A percentile compares a stretch with the other conserved stretches of the same genome.
Conservation (phyloP, 2,113 vertebrate species). For the Opisthocomus hoazin region DNA sequence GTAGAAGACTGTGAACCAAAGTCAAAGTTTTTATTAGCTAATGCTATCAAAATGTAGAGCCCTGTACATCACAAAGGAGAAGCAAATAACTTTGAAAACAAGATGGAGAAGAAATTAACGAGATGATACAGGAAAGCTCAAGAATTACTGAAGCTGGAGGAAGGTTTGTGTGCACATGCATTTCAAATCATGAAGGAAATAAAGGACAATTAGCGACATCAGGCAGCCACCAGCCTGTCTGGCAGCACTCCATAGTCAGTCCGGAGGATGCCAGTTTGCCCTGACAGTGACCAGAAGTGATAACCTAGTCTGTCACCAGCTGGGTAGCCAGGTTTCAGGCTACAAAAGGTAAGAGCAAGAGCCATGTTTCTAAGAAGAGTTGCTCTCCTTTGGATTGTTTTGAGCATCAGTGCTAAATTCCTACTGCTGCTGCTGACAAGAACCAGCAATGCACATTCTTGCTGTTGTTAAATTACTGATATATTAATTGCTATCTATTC, state of each 20-base stretch:
- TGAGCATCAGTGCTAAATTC: neutral
- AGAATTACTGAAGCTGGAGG: neutral
- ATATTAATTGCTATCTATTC: slow-evolving; percentile 34
- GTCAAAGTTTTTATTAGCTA: neutral
- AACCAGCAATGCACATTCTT: neutral
- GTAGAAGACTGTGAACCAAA: neutral
- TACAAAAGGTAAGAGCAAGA: slow-evolving; percentile 2
- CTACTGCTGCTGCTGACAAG: neutral
- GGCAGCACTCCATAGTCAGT: neutral
- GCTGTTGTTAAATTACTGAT: neutral
- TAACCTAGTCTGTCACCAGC: neutral
- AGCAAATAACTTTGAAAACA: neutral
- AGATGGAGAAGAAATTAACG: neutral
- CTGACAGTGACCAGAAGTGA: neutral
- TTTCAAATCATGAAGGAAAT: neutral
- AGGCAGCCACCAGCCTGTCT: neutral
- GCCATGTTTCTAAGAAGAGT: neutral
- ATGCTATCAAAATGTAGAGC: neutral
- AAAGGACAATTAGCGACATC: neutral
- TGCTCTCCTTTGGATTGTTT: neutral
- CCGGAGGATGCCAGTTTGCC: neutral
- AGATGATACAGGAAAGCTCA: neutral
- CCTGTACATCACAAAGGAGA: neutral
- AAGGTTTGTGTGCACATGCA: neutral
- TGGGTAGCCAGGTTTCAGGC: neutral